phyloP scores from a whole-genome alignment of 2,797 vertebrate genomes.

The Sebastes paucispinis region DNA sequence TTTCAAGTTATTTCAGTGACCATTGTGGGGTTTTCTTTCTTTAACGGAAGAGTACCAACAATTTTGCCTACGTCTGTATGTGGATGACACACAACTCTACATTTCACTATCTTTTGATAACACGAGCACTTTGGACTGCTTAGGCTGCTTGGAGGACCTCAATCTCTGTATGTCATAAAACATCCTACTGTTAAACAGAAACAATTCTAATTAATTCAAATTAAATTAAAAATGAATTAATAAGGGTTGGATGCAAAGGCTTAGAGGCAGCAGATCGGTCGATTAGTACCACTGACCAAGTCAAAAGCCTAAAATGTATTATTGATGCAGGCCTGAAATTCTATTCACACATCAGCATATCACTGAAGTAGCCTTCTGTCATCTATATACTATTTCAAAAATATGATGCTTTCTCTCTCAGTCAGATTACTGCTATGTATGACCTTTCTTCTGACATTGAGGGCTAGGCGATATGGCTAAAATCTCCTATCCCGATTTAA shows the following conservation, averaged over 20 bases:
- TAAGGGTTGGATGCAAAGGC: background rate
- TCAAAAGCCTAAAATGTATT: background rate
- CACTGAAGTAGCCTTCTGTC: background rate
- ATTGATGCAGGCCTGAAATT: background rate
- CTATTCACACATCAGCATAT: background rate
- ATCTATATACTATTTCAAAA: background rate
- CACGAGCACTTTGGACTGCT: background rate
- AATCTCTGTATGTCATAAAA: background rate
- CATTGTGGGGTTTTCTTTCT: no score
- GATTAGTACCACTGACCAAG: background rate
- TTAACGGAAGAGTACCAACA: no score
- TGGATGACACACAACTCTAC: constrained; percentile 1
- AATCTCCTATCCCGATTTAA: no score
- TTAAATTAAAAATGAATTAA: no score
- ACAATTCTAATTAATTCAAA: background rate
- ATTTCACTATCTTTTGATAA: background rate
- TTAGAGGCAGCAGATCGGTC: background rate
- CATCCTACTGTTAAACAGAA: background rate
- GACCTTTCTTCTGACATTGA: background rate
- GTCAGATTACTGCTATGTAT: background rate
- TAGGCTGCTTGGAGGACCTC: background rate
- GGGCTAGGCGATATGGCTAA: no score
- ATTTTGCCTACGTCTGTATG: no score
- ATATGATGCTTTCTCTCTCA: background rate
- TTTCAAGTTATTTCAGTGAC: no score